Percentiles rank a stretch among this genome's conserved stretches.
These are phyloP conservation scores for Dasypolia templi DNA, from an alignment of 2,888 invertebrate species.

Conservation along the genomic window DNA sequence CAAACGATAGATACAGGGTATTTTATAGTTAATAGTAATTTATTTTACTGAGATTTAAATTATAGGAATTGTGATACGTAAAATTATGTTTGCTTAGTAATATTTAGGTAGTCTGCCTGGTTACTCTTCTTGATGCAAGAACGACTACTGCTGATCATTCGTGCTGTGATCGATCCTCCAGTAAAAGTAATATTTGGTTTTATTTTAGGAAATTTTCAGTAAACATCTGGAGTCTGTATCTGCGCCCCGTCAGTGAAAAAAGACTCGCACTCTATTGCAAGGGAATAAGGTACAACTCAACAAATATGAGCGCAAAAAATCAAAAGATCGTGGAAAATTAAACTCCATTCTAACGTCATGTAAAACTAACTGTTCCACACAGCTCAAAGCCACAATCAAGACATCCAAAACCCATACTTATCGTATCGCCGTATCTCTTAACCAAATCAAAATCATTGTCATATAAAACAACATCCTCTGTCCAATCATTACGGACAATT, in stretches of 20 bases:
- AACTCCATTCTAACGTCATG: slow-evolving; percentile 10
- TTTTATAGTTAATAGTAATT: slow-evolving; percentile 15
- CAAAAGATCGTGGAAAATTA: not conserved
- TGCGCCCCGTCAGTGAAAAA: not conserved
- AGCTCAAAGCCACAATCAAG: slow-evolving; percentile 24
- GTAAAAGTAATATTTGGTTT: not conserved
- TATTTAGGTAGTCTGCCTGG: too few species aligned
- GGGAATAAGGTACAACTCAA: not conserved
- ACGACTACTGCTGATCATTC: not conserved
- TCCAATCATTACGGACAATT: slow-evolving; percentile 69
- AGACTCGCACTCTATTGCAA: not conserved
- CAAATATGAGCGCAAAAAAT: not conserved
- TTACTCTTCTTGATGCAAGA: too few species aligned
- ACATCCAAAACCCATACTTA: slow-evolving; percentile 49
- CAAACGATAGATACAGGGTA: slow-evolving; percentile 61
- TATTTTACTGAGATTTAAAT: not conserved
- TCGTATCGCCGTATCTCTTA: slow-evolving; percentile 50
- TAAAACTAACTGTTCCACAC: slow-evolving; percentile 8
- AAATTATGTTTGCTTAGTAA: too few species aligned
- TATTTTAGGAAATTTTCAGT: not conserved
- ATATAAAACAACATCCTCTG: slow-evolving; percentile 69
- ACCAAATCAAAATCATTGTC: slow-evolving; percentile 63
- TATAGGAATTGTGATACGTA: too few species aligned
- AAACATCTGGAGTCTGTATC: too few species aligned
- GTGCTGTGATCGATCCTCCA: not conserved